Percentiles rank a stretch among this genome's conserved stretches.
Conservation (phyloP, 2,797 vertebrate species). For the Loriculus beryllinus region DNA sequence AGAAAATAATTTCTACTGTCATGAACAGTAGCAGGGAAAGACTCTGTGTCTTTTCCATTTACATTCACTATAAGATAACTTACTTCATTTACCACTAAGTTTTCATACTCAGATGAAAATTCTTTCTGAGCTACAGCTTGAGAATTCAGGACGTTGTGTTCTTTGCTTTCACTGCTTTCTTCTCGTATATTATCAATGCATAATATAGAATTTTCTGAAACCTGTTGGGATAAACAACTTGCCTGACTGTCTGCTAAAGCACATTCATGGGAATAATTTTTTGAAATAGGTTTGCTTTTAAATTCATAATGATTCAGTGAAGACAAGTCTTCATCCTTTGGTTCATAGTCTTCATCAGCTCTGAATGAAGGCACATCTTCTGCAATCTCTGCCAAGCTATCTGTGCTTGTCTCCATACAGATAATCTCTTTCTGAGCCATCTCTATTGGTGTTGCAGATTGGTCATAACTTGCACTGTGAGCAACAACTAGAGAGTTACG, state of each 20-base stretch:
- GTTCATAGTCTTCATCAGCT: background rate
- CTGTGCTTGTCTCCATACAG: conserved; percentile 70
- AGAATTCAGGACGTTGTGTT: conserved; percentile 1
- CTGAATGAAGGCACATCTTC: conserved; percentile 59
- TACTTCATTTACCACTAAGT: conserved; percentile 25
- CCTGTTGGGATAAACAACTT: background rate
- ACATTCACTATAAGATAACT: conserved; percentile 31
- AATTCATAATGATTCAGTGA: conserved; percentile 14
- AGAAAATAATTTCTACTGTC: background rate
- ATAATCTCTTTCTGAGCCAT: conserved; percentile 42
- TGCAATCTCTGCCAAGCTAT: conserved; percentile 67
- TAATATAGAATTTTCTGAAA: background rate
- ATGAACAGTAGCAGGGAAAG: background rate
- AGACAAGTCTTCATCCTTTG: background rate
- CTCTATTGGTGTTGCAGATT: conserved; percentile 28
- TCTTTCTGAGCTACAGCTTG: conserved; percentile 42
- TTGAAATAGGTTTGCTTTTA: conserved; percentile 6
- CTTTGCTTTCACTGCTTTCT: background rate
- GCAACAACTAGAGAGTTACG: background rate
- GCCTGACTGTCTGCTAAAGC: background rate
- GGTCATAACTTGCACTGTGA: background rate
- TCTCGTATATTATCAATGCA: background rate
- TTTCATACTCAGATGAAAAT: conserved; percentile 26
- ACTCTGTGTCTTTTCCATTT: background rate
- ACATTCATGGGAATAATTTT: background rate